Evolutionary conservation across 2,888 invertebrate species (phyloP).

Genomic region (Trachelus iudaicus): DNA sequence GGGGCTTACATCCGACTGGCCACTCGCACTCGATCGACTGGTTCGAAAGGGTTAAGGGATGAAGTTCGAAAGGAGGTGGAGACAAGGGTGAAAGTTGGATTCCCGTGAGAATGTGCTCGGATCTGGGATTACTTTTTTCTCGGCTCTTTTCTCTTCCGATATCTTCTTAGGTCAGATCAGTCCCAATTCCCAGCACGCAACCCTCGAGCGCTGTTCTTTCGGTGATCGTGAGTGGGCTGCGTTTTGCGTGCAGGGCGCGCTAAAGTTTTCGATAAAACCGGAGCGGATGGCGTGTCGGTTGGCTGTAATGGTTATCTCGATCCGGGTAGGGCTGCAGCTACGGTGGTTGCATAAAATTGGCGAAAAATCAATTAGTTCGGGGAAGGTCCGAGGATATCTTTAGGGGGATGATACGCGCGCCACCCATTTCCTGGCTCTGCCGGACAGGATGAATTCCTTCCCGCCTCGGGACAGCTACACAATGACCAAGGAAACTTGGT

Average conservation of each 20-base stretch:
- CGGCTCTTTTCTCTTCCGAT: neutral
- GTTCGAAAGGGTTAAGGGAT: neutral
- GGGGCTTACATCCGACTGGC: neutral
- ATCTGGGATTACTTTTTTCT: neutral
- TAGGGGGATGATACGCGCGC: neutral
- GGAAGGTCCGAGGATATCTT: slow-evolving; percentile 47
- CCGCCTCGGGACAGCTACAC: neutral
- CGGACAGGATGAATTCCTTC: neutral
- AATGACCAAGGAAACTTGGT: neutral
- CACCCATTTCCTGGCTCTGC: neutral
- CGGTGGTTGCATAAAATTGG: slow-evolving; percentile 48
- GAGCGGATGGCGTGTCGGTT: slow-evolving; percentile 37
- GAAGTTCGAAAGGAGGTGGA: neutral
- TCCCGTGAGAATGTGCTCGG: neutral
- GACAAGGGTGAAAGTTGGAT: neutral
- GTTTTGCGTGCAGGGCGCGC: slow-evolving; percentile 1
- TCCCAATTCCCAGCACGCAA: neutral
- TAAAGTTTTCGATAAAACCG: neutral
- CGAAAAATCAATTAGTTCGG: slow-evolving; percentile 58
- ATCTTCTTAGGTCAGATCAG: neutral
- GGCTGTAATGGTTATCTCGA: slow-evolving; percentile 37
- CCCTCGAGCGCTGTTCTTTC: neutral
- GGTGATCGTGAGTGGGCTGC: neutral
- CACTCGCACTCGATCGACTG: neutral
- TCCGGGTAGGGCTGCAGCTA: slow-evolving; percentile 21